Evolutionary conservation across 2,113 vertebrate species (phyloP), one percentile per base, ranked within the genome.

Genomic region (Tympanuchus pallidicinctus): DNA sequence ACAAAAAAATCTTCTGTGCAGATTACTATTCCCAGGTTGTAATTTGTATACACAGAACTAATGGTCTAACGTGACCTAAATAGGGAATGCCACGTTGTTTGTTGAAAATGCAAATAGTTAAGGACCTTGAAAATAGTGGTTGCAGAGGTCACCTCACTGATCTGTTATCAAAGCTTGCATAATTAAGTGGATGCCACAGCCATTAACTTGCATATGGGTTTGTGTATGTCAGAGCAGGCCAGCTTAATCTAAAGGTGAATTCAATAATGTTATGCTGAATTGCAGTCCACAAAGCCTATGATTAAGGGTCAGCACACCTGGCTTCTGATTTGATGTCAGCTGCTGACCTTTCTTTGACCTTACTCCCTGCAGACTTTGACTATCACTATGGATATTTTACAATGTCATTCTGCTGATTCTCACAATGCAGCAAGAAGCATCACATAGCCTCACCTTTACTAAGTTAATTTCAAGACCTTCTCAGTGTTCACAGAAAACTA

Each of bases 191-290:
- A 77, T 76, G 83, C 81, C 74, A 87, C 86, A 89, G 88, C 87
- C 93, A 85, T 96, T 96, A 77, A 77, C 89, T 94, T 95, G 84
- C 93, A 91, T 52, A 87, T 52, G 54, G 79, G 67, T 57, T 81
- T 84, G 80, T 77, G 59, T 86, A 63, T 96, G 92, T 96, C 92
- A 94, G 86, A 64, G 74, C 67, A 75, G 86, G 77, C 72, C 82
- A 78, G 64, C 82, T 96, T 95, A 88, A 94, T 96, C 92, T 88
- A 92, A 90, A 96, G 94, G 95, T 96, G 84, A 92, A 97, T 97
- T 95, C 94, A 94, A 92, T 97, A 96, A 96, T 89, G 75, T 94
- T 92, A 93, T 94, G 97, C 96, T 97, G 97, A 98, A 97, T 97
- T 94, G 96, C 95, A 97, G 84, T 91, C 84, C 92, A 71, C 80